Percentiles rank a stretch among this genome's conserved stretches.
These are phyloP conservation scores for Actinia equina DNA, from an alignment of 64 coral and sea anemone genomes.

Conservation along the genomic window DNA sequence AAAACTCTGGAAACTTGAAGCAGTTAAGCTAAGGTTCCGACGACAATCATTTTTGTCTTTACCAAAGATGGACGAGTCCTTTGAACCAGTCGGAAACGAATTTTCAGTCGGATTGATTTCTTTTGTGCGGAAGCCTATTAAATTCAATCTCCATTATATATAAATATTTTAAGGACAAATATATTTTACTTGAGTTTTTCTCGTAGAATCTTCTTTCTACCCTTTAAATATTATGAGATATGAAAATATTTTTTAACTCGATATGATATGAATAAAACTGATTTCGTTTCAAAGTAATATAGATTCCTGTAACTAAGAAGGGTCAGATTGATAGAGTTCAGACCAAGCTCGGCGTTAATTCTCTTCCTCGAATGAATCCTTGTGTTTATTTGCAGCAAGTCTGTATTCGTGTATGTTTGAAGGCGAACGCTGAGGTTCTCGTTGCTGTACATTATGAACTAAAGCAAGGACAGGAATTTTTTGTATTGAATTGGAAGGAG, in stretches of 20 bases:
- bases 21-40: no score
- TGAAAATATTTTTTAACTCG: not conserved
- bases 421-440: constrained; percentile 5
- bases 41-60: no score
- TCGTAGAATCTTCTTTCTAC: not conserved
- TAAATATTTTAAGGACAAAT: not conserved
- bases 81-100: not conserved
- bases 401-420: constrained; percentile 40
- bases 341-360: not conserved
- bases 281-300: not conserved
- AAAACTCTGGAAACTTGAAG: no score
- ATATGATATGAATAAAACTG: not conserved
- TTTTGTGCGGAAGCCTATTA: not conserved
- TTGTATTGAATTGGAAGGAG: constrained; percentile 48
- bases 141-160: not conserved
- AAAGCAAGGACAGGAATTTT: constrained; percentile 92
- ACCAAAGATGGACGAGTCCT: no score
- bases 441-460: constrained; percentile 77
- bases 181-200: not conserved
- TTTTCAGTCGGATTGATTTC: not conserved
- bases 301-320: not conserved
- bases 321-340: not conserved
- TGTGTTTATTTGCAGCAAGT: constrained; percentile 40
- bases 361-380: constrained; percentile 53
- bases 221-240: not conserved